phyloP scores from a whole-genome alignment of 2,797 vertebrate genomes.

The Psittacula derbiana region DNA sequence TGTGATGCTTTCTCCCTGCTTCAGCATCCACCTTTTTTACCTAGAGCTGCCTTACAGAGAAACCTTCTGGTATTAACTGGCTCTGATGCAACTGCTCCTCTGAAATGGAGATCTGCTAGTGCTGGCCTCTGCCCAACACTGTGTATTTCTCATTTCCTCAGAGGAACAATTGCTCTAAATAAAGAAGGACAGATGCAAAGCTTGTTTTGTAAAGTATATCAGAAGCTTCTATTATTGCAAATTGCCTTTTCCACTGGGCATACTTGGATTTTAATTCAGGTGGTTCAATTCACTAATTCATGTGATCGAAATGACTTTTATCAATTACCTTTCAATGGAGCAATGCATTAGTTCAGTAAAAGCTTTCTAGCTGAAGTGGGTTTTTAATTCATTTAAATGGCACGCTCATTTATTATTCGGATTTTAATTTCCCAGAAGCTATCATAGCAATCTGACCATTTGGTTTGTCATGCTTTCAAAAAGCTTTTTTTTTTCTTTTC shows the following conservation, averaged over 20 bases:
- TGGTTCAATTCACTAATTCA: conserved; percentile 31
- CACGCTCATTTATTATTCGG: conserved; percentile 29
- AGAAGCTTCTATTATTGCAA: conserved; percentile 30
- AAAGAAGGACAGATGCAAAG: conserved; percentile 47
- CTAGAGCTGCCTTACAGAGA: background rate
- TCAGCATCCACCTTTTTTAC: conserved; percentile 44
- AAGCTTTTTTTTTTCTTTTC: background rate
- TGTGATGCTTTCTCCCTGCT: conserved; percentile 43
- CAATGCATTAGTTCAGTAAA: background rate
- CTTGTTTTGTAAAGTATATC: conserved; percentile 34
- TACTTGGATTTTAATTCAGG: conserved; percentile 45
- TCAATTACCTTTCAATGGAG: conserved; percentile 27
- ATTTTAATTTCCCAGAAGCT: background rate
- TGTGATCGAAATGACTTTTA: conserved; percentile 6
- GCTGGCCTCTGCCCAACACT: background rate
- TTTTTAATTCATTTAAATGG: conserved; percentile 47
- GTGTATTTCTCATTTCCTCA: conserved; percentile 48
- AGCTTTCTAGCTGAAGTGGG: conserved; percentile 28
- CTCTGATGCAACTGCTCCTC: conserved; percentile 48
- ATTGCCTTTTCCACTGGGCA: conserved; percentile 35
- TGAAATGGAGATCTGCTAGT: conserved; percentile 50
- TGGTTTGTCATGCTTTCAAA: conserved; percentile 14
- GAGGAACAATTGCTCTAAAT: conserved; percentile 40
- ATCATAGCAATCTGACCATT: background rate
- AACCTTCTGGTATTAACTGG: conserved; percentile 13